Base-by-base conservation (phyloP, 2,888 invertebrate genomes). In the Liposcelis brunnea region DNA sequence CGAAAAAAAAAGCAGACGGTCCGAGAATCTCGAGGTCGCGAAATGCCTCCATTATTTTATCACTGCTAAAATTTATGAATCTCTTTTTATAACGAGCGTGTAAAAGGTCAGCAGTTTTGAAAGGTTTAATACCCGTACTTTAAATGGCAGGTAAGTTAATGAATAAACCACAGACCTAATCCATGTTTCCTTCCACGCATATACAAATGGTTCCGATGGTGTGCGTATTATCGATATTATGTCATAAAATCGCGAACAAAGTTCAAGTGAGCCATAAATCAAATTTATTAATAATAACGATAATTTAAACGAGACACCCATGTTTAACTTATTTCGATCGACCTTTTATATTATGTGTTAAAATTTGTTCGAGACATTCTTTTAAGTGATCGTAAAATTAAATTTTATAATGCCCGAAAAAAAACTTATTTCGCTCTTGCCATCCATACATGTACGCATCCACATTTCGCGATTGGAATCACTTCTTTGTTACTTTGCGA, bases 71-170 rank as follows among this genome's bases (percentile, higher is more conserved):
- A 31, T 11, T n/a, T 4, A 19, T 36, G 36, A 35, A 43, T 43
- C 47, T 43, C n/a, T n/a, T n/a, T n/a, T 19, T 32, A 43, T 47
- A 47, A 31, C 37, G 43, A 47, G 43, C 26, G 16, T 31, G 33
- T 37, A 47, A 33, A 34, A 47, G 38, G 43, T 47, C 43, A 47
- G 37, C 26, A 37, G 37, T 46, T 46, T 46, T 46, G 46, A 46
- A 43, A 46, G 43, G 46, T 46, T 46, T 46, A 43, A 43, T 46
- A 43, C 42, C 46, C 46, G 36, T 43, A 32, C 31, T 26, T 11
- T 21, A 40, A 31, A 31, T 40, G 26, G 7, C 31, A 18, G 43
- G 36, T 43, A 36, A 36, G 43, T 43, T 47, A 42, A 42, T 14
- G 38, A 6, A 8, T 26, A 26, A 26, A 26, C 26, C 26, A 26